Base-by-base conservation (phyloP, 2,113 vertebrate genomes). In the Carettochelys insculpta region DNA sequence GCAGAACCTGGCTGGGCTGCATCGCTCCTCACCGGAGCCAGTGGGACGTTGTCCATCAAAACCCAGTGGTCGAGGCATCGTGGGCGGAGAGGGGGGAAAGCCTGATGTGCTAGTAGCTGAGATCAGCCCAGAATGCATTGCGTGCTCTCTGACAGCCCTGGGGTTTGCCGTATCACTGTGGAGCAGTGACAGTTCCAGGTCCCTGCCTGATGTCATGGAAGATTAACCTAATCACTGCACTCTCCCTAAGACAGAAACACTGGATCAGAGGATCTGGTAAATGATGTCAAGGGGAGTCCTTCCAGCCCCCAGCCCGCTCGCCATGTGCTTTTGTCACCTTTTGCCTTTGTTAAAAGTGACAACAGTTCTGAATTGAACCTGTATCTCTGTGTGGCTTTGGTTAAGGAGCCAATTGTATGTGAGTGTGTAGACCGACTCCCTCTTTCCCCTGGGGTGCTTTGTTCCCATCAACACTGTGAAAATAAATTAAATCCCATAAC, bases 151-250 rank as follows among this genome's bases (percentile, higher is more conserved):
- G 17, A 1, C 29, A 34, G 29, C 86, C 65, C 20, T 58, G 75
- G 50, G 71, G 22, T 45, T 12, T 3, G 53, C 50, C 29, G 5
- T 6, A 0, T 65, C 38, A 1, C 56, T 6, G 27, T 27, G 52
- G 47, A 68, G 77, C 27, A 14, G 47, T 9, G 0, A 0, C 0
- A 14, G 6, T 16, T 0, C 27, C 80, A 0, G 0, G 0, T 0
- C 77, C 43, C 34, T 52, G 20, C 61, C 16, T 41, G 75, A 51
- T 0, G 73, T 73, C 34, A 48, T 77, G 76, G 41, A 43, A 87
- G 45, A 1, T 27, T 41, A 25, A 75, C 13, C 41, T 43, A 25
- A 27, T 79, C 87, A 19, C 47, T 75, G 38, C 87, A 2, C 47
- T 14, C 48, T 71, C 41, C 9, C 0, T 14, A 4, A 11, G 14